Percentiles rank a stretch among this genome's conserved stretches.
Evolutionary conservation across 2,888 invertebrate genomes (phyloP).

Genomic region (Lepidochitona cinerea): DNA sequence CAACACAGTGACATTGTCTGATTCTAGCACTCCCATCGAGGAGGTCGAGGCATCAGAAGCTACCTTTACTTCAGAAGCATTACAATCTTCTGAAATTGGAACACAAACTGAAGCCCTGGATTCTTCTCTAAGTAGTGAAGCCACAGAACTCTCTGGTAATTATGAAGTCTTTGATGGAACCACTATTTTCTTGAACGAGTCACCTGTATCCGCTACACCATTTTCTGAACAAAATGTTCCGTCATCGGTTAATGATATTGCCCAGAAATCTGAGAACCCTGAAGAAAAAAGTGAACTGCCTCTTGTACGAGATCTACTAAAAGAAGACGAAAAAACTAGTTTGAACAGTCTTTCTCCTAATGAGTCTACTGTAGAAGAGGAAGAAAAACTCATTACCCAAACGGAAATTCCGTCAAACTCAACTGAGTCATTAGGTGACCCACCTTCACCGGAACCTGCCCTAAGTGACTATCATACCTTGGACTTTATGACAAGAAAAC

Average conservation of each 20-base stretch:
- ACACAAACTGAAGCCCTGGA: not conserved
- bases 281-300: not conserved
- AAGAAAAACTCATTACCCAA: not conserved
- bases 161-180: constrained; percentile 2
- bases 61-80: not conserved
- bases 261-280: not conserved
- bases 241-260: not conserved
- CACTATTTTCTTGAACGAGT: not conserved
- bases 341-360: not conserved
- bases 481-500: constrained; percentile 42
- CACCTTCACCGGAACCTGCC: not conserved
- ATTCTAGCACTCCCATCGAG: not conserved
- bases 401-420: not conserved
- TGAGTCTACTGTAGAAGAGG: not conserved
- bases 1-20: not conserved
- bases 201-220: not conserved
- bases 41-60: not conserved
- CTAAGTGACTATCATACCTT: constrained; percentile 30
- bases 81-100: not conserved
- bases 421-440: not conserved
- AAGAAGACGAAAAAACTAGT: not conserved
- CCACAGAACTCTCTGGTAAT: not conserved
- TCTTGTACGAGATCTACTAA: not conserved
- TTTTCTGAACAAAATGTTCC: not conserved
- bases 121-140: too few relatives aligned